A percentile compares a stretch with the other conserved stretches of the same genome.
Evolutionary conservation across 2,797 vertebrate species (phyloP).

Genomic region (Glyptemys insculpta): DNA sequence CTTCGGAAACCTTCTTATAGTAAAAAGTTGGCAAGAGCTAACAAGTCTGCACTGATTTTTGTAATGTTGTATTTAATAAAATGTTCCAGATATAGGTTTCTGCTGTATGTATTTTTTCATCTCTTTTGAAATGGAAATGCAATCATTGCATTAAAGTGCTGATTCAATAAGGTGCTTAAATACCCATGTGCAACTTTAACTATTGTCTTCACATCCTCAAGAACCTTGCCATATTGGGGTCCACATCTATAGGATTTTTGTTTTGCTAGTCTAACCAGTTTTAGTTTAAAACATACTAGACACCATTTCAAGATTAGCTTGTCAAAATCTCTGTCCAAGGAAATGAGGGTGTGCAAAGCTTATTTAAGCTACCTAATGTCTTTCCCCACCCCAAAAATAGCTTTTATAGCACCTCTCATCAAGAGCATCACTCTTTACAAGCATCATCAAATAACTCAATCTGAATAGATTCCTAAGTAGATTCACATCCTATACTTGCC

Average conservation of each 20-base stretch:
- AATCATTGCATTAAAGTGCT: background rate
- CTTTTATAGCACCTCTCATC: too few species aligned
- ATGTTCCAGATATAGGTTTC: background rate
- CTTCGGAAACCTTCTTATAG: background rate
- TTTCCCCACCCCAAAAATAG: background rate
- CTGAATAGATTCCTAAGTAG: too few species aligned
- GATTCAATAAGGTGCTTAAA: background rate
- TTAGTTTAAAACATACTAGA: background rate
- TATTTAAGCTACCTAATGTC: background rate
- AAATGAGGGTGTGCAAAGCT: background rate
- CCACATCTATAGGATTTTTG: too few species aligned
- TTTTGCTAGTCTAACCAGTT: background rate
- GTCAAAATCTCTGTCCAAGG: background rate
- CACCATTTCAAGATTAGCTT: background rate
- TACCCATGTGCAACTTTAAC: background rate
- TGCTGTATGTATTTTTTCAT: background rate
- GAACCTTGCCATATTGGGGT: background rate
- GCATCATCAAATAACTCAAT: background rate
- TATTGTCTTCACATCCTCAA: background rate
- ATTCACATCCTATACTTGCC: background rate
- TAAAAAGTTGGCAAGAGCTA: background rate
- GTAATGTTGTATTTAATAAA: slow-evolving; percentile 25
- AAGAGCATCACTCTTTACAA: background rate
- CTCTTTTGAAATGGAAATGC: background rate
- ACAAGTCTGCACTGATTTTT: slow-evolving; percentile 18